A percentile compares a stretch with the other conserved stretches of the same genome.
phyloP scores from a whole-genome alignment of 2,888 invertebrate species.

The Aphodius sticticus region DNA sequence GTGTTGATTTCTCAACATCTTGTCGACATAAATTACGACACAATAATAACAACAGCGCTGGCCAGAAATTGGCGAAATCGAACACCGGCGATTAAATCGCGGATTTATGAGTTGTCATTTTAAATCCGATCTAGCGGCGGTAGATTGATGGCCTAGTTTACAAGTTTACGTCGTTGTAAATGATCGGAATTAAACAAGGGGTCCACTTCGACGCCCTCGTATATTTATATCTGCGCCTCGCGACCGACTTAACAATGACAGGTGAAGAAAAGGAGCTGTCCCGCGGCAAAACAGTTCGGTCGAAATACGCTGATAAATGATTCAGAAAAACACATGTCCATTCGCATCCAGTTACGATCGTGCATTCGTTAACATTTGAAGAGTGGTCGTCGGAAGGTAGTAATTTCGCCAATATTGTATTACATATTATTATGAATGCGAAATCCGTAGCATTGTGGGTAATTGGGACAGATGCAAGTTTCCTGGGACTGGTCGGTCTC shows the following conservation, averaged over 20 bases:
- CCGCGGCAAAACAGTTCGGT: not conserved
- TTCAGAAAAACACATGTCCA: not conserved
- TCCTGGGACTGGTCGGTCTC: not conserved
- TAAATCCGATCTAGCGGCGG: not conserved
- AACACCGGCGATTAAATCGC: not conserved
- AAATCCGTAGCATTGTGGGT: not conserved
- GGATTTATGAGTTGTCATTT: not conserved
- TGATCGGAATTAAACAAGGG: not conserved
- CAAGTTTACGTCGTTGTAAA: constrained; percentile 4
- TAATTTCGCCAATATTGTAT: not conserved
- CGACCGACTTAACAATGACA: not conserved
- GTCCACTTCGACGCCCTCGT: constrained; percentile 4
- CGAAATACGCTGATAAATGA: not conserved
- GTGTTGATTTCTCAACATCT: not conserved
- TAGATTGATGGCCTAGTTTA: not conserved
- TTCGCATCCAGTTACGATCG: not conserved
- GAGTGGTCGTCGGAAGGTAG: not conserved
- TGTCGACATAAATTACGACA: not conserved
- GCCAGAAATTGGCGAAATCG: not conserved
- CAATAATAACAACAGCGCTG: not conserved
- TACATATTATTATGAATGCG: not conserved
- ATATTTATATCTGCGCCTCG: not conserved
- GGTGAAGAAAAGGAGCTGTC: constrained; percentile 4
- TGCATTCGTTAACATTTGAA: not conserved
- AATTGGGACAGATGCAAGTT: not conserved